Conservation (phyloP, 2,888 invertebrate genomes). For the Macropis europaea region DNA sequence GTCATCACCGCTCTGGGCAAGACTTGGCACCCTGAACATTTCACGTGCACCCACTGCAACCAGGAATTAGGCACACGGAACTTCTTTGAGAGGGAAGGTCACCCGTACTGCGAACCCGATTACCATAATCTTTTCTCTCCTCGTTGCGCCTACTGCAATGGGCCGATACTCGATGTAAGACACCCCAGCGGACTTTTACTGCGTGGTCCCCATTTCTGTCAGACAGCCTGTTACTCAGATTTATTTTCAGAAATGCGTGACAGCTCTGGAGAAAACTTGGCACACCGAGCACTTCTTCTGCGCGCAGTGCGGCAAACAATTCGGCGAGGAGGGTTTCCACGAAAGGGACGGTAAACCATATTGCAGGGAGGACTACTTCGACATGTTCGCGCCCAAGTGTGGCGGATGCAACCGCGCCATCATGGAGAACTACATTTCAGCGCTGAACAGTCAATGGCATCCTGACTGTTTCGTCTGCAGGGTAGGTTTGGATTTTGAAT, state of each 20-base stretch:
- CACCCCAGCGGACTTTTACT: neutral
- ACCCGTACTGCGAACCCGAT: conserved; percentile 98
- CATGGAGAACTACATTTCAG: conserved; percentile 99
- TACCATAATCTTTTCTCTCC: conserved; percentile 99
- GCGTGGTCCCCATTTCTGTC: neutral
- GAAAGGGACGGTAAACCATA: conserved; percentile 97
- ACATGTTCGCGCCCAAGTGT: conserved; percentile 99
- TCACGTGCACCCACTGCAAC: conserved; percentile 98
- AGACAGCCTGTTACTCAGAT: neutral
- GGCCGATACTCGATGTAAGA: conserved; percentile 98
- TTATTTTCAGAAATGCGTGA: conserved; percentile 95
- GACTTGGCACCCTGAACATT: conserved; percentile 99
- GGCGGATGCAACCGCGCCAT: conserved; percentile 97
- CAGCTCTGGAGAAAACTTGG: conserved; percentile 98
- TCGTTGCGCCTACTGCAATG: conserved; percentile 98
- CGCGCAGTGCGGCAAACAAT: conserved; percentile 97
- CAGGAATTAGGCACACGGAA: conserved; percentile 98
- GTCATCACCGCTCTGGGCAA: conserved; percentile 98
- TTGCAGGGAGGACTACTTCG: conserved; percentile 97
- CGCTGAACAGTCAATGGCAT: conserved; percentile 98
- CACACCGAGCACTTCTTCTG: conserved; percentile 99
- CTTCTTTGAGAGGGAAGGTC: conserved; percentile 98
- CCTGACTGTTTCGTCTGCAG: conserved; percentile 99
- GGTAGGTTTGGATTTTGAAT: conserved; percentile 83
- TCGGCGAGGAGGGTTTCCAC: conserved; percentile 99